phyloP scores from a whole-genome alignment of 2,113 vertebrate genomes.

The Ophthalmolycus amberensis region DNA sequence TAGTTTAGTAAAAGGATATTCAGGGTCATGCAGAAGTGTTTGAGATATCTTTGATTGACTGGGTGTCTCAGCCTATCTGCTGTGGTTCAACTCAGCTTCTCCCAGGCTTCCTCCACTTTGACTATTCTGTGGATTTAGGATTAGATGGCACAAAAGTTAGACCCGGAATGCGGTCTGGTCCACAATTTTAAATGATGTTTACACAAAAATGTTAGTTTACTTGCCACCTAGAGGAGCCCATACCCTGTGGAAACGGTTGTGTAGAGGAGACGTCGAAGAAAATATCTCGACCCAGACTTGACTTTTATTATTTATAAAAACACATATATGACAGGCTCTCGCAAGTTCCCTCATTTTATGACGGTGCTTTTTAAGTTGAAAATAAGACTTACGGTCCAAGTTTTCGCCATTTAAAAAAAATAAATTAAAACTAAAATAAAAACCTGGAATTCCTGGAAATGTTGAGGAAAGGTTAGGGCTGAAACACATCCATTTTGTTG shows the following conservation, averaged over 20 bases:
- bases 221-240: neutral
- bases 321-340: too few relatives aligned
- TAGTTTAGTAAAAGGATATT: neutral
- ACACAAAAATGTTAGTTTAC: neutral
- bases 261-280: too few relatives aligned
- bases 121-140: neutral
- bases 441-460: neutral
- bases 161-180: neutral
- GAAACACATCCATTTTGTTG: neutral
- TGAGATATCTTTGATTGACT: constrained; percentile 4
- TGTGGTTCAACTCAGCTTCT: neutral
- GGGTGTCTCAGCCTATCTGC: neutral
- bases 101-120: neutral
- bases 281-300: neutral
- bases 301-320: too few relatives aligned
- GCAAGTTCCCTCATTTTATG: too few relatives aligned
- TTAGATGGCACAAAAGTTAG: neutral
- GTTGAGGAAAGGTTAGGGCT: neutral
- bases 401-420: neutral
- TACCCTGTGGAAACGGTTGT: neutral
- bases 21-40: neutral
- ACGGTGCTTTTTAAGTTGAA: too few relatives aligned
- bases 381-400: too few relatives aligned
- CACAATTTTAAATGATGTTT: neutral
- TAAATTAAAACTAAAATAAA: too few relatives aligned